A percentile compares a stretch with the other conserved stretches of the same genome.
phyloP scores from a whole-genome alignment of 2,113 vertebrate species.

The Microcebus ravelobensis region DNA sequence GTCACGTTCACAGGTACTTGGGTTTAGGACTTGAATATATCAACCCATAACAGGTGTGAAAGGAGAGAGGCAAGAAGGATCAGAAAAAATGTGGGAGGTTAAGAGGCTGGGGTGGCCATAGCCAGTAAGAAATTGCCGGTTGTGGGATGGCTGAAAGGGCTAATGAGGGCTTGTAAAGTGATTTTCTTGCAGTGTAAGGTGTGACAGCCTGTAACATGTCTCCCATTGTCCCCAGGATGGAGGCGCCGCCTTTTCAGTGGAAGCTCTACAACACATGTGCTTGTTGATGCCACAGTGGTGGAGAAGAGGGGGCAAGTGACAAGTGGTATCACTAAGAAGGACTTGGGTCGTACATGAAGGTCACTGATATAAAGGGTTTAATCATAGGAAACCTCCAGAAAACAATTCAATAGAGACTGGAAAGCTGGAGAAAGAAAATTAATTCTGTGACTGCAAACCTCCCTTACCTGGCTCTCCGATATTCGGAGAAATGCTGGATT shows the following conservation, averaged over 20 bases:
- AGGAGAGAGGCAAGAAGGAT: neutral
- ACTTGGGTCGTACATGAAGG: neutral
- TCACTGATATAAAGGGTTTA: neutral
- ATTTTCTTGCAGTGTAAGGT: conserved; percentile 4
- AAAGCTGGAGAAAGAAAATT: neutral
- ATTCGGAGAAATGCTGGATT: neutral
- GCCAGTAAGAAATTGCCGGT: neutral
- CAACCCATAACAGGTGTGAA: neutral
- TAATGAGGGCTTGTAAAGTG: neutral
- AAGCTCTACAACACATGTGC: neutral
- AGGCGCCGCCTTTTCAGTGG: neutral
- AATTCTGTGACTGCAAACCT: neutral
- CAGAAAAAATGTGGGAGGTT: neutral
- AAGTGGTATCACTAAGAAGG: neutral
- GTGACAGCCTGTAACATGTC: neutral
- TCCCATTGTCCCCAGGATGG: neutral
- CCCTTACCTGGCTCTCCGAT: neutral
- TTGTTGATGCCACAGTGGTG: neutral
- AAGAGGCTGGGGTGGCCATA: neutral
- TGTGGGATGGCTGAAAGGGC: neutral
- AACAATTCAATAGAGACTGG: neutral
- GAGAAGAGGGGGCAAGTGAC: neutral
- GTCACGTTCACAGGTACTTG: neutral
- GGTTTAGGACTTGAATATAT: neutral
- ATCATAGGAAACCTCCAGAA: neutral